Percentiles rank a stretch among this genome's conserved stretches.
Evolutionary conservation across 2,888 invertebrate genomes (phyloP).

Genomic region (Acanthosoma haemorrhoidale): DNA sequence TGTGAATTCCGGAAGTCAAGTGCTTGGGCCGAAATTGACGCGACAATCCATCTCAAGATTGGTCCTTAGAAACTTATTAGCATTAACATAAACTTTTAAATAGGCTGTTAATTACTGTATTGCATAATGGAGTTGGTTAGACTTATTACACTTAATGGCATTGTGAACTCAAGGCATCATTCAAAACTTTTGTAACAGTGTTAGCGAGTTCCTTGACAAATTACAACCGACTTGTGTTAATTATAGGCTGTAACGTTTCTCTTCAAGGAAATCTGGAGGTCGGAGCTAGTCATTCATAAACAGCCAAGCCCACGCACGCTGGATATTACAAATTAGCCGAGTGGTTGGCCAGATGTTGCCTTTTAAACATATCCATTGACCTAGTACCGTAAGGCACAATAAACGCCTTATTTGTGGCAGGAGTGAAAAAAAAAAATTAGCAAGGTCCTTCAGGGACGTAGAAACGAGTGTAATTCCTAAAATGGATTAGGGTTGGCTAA

Average conservation of each 20-base stretch:
- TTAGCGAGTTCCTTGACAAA: not conserved
- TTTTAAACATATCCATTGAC: not conserved
- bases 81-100: no score
- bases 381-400: constrained; percentile 4
- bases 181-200: not conserved
- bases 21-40: no score
- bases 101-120: no score
- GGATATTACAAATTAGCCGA: not conserved
- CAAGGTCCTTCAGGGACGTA: not conserved
- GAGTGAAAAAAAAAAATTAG: not conserved
- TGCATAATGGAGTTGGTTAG: no score
- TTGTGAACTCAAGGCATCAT: no score
- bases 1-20: no score
- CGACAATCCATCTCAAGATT: no score
- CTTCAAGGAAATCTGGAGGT: constrained; percentile 2
- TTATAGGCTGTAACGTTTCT: not conserved
- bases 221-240: not conserved
- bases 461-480: not conserved
- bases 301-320: not conserved
- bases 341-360: not conserved
- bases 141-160: no score
- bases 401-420: not conserved
- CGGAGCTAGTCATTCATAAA: constrained; percentile 3
- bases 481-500: not conserved
- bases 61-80: no score